Evolutionary conservation across 2,888 invertebrate genomes (phyloP).

Genomic region (Cacoxenus indagator): DNA sequence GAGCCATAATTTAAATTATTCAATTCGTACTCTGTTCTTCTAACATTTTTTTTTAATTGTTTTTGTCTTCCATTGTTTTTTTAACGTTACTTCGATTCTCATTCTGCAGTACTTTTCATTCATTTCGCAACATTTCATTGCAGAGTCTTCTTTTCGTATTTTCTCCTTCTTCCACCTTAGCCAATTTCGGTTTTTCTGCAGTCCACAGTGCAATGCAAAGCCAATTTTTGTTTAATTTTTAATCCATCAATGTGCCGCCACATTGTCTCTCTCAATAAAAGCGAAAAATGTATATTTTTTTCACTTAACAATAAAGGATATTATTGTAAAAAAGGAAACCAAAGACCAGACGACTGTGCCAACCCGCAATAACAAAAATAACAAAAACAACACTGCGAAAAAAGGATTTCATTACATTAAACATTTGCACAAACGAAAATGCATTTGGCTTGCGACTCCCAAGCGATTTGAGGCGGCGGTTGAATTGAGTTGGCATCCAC

Average conservation of each 20-base stretch:
- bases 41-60: too few species aligned
- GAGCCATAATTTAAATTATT: too few species aligned
- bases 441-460: slow-evolving; percentile 35
- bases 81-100: too few species aligned
- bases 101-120: too few species aligned
- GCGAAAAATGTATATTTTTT: slow-evolving; percentile 39
- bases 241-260: slow-evolving; percentile 46
- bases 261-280: slow-evolving; percentile 36
- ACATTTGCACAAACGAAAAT: slow-evolving; percentile 42
- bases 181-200: slow-evolving; percentile 28
- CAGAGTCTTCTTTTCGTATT: too few species aligned
- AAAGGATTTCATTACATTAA: slow-evolving; percentile 49
- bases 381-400: neutral
- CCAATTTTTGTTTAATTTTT: slow-evolving; percentile 47
- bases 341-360: slow-evolving; percentile 28
- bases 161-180: slow-evolving; percentile 31
- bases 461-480: slow-evolving; percentile 28
- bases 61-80: too few species aligned
- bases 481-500: slow-evolving; percentile 17
- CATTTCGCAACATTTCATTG: too few species aligned
- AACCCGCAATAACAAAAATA: slow-evolving; percentile 23
- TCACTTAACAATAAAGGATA: slow-evolving; percentile 30
- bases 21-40: too few species aligned
- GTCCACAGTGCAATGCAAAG: slow-evolving; percentile 34
- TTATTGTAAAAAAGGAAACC: slow-evolving; percentile 23